These are phyloP conservation scores for Caenorhabditis imperialis DNA, from an alignment of 2,888 invertebrate species.

Conservation along the genomic window DNA sequence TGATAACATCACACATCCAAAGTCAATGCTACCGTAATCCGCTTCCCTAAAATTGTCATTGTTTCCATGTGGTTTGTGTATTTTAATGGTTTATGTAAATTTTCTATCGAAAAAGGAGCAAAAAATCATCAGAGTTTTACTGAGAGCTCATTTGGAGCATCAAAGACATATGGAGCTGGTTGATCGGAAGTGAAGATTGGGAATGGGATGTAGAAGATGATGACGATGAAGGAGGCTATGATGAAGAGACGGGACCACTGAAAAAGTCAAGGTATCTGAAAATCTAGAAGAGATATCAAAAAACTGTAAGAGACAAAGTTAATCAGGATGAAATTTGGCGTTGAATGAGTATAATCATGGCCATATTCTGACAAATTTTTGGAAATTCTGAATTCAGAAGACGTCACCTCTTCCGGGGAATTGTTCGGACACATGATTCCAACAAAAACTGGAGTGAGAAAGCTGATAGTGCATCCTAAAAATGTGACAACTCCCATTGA, in stretches of 20 bases:
- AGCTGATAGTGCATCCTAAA: conserved; percentile 29
- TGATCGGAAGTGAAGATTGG: conserved; percentile 19
- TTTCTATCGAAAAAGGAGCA: background rate
- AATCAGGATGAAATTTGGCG: background rate
- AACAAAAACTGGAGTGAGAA: conserved; percentile 51
- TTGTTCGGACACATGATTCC: conserved; percentile 56
- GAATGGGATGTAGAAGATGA: conserved; percentile 36
- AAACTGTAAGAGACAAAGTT: background rate
- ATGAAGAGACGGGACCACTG: conserved; percentile 43
- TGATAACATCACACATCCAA: conserved; percentile 8
- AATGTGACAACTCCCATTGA: conserved; percentile 53
- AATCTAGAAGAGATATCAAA: no score
- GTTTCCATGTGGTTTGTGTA: conserved; percentile 2
- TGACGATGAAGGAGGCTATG: conserved; percentile 21
- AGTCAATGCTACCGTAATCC: no score
- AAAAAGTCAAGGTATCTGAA: background rate
- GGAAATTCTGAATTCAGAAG: no score
- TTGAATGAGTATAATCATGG: no score
- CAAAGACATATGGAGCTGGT: background rate
- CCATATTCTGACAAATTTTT: background rate
- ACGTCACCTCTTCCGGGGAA: conserved; percentile 54
- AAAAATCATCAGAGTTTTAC: background rate
- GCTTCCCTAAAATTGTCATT: background rate
- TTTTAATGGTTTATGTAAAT: no score
- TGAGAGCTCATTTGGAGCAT: no score